A percentile compares a stretch with the other conserved stretches of the same genome.
Evolutionary conservation across 1,140 invertebrate genomes (phyloP).

Genomic region (Plodia interpunctella): DNA sequence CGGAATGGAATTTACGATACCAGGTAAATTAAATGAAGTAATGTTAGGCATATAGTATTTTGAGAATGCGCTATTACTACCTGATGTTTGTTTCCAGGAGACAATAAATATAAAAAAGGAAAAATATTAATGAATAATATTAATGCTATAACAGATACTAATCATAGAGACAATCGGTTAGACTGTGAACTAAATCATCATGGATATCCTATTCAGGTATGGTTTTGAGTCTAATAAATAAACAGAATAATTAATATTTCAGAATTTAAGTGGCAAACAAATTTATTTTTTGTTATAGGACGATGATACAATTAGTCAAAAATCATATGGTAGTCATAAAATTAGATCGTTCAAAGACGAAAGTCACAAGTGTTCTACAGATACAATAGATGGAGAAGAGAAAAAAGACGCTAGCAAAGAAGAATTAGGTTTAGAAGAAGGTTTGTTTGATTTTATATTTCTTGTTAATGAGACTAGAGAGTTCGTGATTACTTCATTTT

Average conservation of each 20-base stretch:
- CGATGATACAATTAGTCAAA: constrained; percentile 89
- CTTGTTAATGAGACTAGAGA: background rate
- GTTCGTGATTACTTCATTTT: background rate
- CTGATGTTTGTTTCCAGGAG: constrained; percentile 74
- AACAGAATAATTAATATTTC: background rate
- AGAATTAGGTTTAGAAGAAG: constrained; percentile 86
- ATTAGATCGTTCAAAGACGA: constrained; percentile 91
- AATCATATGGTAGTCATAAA: constrained; percentile 95
- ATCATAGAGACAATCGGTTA: constrained; percentile 85
- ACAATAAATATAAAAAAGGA: constrained; percentile 85
- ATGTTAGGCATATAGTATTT: background rate
- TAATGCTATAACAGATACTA: constrained; percentile 80
- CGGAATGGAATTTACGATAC: constrained; percentile 94
- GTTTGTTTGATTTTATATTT: constrained; percentile 42
- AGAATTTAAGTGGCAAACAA: background rate
- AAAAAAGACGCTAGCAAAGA: constrained; percentile 95
- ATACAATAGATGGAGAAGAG: constrained; percentile 90
- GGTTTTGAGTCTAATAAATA: background rate
- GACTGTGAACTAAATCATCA: constrained; percentile 86
- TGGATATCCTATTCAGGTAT: constrained; percentile 79
- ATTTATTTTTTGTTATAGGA: constrained; percentile 65
- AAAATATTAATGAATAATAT: constrained; percentile 85
- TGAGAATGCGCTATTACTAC: background rate
- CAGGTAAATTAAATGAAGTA: constrained; percentile 77
- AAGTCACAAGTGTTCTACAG: constrained; percentile 91